Evolutionary conservation across 1,140 invertebrate species (phyloP).

Genomic region (Aphaenogaster rudis): DNA sequence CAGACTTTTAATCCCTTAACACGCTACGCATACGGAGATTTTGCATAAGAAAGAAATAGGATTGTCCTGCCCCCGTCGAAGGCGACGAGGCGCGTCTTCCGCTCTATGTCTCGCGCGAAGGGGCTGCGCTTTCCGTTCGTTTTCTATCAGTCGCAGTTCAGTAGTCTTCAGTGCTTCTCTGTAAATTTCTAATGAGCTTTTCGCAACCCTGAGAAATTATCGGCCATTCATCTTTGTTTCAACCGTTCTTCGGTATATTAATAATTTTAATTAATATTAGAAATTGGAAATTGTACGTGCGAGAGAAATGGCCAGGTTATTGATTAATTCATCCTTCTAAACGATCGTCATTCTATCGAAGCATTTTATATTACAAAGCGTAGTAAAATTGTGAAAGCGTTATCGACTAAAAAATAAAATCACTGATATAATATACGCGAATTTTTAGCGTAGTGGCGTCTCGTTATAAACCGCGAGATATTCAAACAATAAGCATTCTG

Average conservation of each 20-base stretch:
- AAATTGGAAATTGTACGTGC: neutral
- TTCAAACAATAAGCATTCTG: neutral
- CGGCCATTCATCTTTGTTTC: neutral
- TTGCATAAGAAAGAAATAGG: conserved; percentile 87
- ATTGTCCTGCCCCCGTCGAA: conserved; percentile 79
- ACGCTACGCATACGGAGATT: conserved; percentile 82
- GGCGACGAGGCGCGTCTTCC: conserved; percentile 65
- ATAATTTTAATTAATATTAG: neutral
- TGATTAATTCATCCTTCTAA: neutral
- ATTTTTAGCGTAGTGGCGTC: neutral
- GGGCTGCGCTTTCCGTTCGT: neutral
- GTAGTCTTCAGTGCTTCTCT: neutral
- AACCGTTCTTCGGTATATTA: neutral
- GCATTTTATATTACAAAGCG: neutral
- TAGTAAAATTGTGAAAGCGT: neutral
- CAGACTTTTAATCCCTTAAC: conserved; percentile 86
- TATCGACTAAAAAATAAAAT: neutral
- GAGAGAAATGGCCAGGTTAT: neutral
- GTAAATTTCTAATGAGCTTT: neutral
- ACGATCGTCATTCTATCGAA: neutral
- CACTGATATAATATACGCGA: neutral
- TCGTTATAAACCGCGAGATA: neutral
- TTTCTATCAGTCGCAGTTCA: neutral
- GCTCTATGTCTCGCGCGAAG: conserved; percentile 18
- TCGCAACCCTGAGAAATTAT: neutral